phyloP scores from a whole-genome alignment of 37 sponge, comb jelly and placozoan genomes.

The Corticium candelabrum region DNA sequence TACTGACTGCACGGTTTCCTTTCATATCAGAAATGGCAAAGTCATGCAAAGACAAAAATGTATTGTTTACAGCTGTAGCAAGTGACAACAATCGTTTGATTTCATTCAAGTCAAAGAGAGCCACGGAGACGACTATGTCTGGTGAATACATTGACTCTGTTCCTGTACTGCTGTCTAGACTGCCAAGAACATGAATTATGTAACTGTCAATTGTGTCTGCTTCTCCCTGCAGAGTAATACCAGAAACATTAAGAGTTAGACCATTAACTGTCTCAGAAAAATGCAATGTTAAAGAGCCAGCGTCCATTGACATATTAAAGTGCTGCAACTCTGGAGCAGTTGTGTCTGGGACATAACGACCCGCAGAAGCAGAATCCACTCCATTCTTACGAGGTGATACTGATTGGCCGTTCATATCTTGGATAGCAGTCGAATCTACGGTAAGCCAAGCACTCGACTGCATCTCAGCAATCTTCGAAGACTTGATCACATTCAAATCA shows the following conservation, averaged over 20 bases:
- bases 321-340: conserved; percentile 12
- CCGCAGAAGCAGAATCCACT: not conserved
- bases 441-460: conserved; percentile 45
- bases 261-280: conserved; percentile 15
- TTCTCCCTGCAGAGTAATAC: conserved; percentile 11
- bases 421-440: conserved; percentile 21
- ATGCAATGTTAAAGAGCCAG: conserved; percentile 3
- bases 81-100: conserved; percentile 58
- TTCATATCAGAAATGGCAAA: conserved; percentile 47
- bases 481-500: conserved; percentile 70
- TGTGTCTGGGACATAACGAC: not conserved
- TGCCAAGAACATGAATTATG: not conserved
- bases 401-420: conserved; percentile 12
- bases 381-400: not conserved
- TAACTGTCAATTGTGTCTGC: not conserved
- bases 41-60: conserved; percentile 21
- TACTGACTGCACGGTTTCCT: conserved; percentile 36
- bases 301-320: conserved; percentile 7
- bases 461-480: conserved; percentile 36
- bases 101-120: conserved; percentile 54
- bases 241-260: not conserved
- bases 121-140: not conserved
- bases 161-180: not conserved
- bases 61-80: conserved; percentile 37
- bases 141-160: not conserved